These are phyloP conservation scores for Prosapia bicincta DNA, from an alignment of 2,888 invertebrate species.

Conservation along the genomic window DNA sequence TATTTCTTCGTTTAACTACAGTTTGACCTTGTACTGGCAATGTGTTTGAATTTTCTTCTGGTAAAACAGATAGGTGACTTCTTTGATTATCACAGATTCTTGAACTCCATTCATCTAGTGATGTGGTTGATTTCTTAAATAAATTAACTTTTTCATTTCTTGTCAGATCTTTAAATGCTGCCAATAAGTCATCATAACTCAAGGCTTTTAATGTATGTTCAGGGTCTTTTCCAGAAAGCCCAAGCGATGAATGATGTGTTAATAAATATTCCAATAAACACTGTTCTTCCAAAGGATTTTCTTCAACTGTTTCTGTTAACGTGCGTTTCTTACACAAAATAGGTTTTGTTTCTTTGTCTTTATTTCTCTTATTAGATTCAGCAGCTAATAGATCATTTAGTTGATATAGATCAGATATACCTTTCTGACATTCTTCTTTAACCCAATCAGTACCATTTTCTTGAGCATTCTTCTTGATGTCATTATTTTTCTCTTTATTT, in stretches of 20 bases:
- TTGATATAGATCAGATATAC: constrained; percentile 43
- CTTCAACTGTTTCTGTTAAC: constrained; percentile 41
- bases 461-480: constrained; percentile 37
- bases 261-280: constrained; percentile 40
- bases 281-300: constrained; percentile 45
- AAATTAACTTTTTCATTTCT: constrained; percentile 21
- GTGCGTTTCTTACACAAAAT: constrained; percentile 32
- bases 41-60: constrained; percentile 22
- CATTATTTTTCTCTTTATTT: constrained; percentile 39
- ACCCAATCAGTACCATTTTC: constrained; percentile 39
- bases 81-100: constrained; percentile 12
- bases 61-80: constrained; percentile 24
- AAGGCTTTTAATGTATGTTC: constrained; percentile 32
- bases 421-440: constrained; percentile 42
- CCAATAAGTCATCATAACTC: constrained; percentile 42
- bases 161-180: constrained; percentile 34
- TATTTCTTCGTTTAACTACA: constrained; percentile 20
- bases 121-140: constrained; percentile 25
- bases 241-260: constrained; percentile 28
- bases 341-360: constrained; percentile 38
- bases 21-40: constrained; percentile 18
- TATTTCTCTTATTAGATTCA: constrained; percentile 31
- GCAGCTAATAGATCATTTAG: constrained; percentile 39
- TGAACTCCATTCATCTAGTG: constrained; percentile 20
- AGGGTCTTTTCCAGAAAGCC: constrained; percentile 27